Conservation (phyloP, 1,140 invertebrate genomes). For the Heliconius eleuchia region DNA sequence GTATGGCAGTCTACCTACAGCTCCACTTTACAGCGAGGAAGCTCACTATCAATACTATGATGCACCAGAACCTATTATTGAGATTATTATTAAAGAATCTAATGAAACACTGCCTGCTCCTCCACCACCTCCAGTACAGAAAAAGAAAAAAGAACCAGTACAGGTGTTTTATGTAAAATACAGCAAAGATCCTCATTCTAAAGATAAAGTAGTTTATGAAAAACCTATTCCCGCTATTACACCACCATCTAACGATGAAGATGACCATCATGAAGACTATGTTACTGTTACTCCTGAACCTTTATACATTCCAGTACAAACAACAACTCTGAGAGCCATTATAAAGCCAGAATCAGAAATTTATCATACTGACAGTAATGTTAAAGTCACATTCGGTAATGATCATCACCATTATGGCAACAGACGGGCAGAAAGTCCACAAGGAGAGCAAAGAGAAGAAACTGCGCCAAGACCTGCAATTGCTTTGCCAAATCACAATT, state of each 20-base stretch:
- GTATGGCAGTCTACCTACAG: conserved; percentile 75
- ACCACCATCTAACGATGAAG: conserved; percentile 84
- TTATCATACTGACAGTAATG: conserved; percentile 88
- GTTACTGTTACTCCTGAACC: conserved; percentile 73
- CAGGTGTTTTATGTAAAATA: conserved; percentile 95
- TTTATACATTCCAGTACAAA: conserved; percentile 80
- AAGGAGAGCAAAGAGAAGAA: conserved; percentile 80
- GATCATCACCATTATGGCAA: conserved; percentile 81
- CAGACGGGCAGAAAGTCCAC: conserved; percentile 78
- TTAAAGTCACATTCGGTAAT: conserved; percentile 88
- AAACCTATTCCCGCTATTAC: conserved; percentile 88
- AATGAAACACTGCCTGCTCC: conserved; percentile 89
- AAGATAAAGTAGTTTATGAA: conserved; percentile 89
- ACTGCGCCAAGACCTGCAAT: conserved; percentile 83
- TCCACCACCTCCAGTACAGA: conserved; percentile 81
- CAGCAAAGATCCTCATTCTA: conserved; percentile 88
- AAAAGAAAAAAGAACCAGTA: conserved; percentile 89
- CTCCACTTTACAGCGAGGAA: conserved; percentile 77
- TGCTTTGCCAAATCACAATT: conserved; percentile 78
- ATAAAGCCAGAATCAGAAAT: conserved; percentile 92
- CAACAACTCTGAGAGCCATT: conserved; percentile 90
- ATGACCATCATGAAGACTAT: conserved; percentile 81
- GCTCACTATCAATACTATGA: conserved; percentile 85
- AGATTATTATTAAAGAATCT: conserved; percentile 94
- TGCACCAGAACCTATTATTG: conserved; percentile 93